Conservation (phyloP, 2,888 invertebrate species). For the Drosophila affinis region DNA sequence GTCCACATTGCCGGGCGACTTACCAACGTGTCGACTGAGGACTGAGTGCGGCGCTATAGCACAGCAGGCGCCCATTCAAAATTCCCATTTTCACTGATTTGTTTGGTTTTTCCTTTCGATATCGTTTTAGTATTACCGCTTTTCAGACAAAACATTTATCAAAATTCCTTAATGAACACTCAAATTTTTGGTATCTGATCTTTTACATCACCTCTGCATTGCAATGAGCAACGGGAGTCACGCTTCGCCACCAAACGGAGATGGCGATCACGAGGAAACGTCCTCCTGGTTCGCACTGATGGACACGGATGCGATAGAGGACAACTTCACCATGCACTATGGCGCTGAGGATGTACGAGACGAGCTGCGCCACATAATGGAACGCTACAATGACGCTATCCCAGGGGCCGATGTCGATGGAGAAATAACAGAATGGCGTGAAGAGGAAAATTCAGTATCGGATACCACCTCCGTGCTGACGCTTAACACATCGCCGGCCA, state of each 20-base stretch:
- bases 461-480: not conserved
- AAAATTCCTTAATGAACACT: not conserved
- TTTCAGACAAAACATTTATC: not conserved
- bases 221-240: not conserved
- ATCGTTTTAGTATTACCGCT: not conserved
- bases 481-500: not conserved
- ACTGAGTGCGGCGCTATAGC: too few relatives aligned
- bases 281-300: not conserved
- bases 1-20: too few relatives aligned
- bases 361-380: constrained; percentile 13
- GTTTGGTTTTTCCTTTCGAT: not conserved
- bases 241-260: not conserved
- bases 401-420: not conserved
- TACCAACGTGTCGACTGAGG: too few relatives aligned
- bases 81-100: not conserved
- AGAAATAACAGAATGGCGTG: not conserved
- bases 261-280: not conserved
- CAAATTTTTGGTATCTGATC: not conserved
- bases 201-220: not conserved
- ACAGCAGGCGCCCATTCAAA: not conserved
- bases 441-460: not conserved
- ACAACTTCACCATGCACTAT: constrained; percentile 10
- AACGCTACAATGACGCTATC: not conserved
- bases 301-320: constrained; percentile 5
- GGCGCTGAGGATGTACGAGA: constrained; percentile 10